Conservation (phyloP, 30 jellyfish, hydroid and myxozoan genomes). For the Pelagia noctiluca region DNA sequence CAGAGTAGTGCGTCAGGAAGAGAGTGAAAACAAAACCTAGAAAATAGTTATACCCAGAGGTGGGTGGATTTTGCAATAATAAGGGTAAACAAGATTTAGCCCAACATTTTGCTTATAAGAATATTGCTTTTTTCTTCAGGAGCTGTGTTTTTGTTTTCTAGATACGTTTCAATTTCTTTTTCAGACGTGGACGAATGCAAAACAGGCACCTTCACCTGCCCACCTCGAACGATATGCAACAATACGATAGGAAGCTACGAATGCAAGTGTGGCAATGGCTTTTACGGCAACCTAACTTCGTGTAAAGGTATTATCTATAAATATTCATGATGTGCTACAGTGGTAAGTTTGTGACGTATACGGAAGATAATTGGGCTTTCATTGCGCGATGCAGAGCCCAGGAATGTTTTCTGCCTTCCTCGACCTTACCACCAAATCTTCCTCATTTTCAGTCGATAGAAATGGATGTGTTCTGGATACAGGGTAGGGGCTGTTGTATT, state of each 20-base stretch:
- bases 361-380: background rate
- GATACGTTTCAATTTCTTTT: background rate
- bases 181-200: conserved; percentile 52
- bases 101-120: background rate
- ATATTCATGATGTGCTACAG: background rate
- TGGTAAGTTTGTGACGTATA: background rate
- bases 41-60: background rate
- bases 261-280: conserved; percentile 33
- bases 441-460: too few relatives aligned
- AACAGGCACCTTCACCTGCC: conserved; percentile 25
- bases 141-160: background rate
- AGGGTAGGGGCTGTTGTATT: too few relatives aligned
- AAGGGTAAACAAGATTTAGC: background rate
- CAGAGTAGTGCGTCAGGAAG: too few relatives aligned
- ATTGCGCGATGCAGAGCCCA: background rate
- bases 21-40: too few relatives aligned
- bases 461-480: too few relatives aligned
- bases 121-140: background rate
- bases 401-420: background rate
- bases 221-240: conserved; percentile 12
- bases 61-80: background rate
- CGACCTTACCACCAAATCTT: too few relatives aligned
- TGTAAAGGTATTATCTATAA: conserved; percentile 43
- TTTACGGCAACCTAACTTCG: conserved; percentile 5
- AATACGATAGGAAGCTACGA: conserved; percentile 50